Percentiles rank a stretch among this genome's conserved stretches.
Conservation (phyloP, 2,797 vertebrate genomes). For the Malurus splendens region DNA sequence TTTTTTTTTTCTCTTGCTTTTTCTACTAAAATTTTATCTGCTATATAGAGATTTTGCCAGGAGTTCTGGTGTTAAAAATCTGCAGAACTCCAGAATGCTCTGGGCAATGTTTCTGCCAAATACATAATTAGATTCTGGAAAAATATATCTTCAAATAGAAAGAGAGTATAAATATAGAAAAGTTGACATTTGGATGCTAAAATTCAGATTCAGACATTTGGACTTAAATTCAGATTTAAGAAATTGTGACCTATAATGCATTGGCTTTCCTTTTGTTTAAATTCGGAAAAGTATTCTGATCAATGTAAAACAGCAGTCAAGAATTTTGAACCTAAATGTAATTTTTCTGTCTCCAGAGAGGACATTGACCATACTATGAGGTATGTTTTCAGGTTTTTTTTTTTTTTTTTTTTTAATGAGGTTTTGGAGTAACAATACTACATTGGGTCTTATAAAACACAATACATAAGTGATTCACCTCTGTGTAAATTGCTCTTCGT, state of each 20-base stretch:
- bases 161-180: slow-evolving; percentile 10
- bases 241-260: not conserved
- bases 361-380: not conserved
- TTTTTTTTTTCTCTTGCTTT: not conserved
- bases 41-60: not conserved
- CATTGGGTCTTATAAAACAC: not conserved
- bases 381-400: not conserved
- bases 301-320: not conserved
- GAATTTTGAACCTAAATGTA: not conserved
- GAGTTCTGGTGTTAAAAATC: slow-evolving; percentile 29
- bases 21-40: not conserved
- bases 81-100: slow-evolving; percentile 21
- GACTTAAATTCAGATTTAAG: not conserved
- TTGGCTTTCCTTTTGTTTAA: not conserved
- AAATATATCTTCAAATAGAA: slow-evolving; percentile 24
- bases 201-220: not conserved
- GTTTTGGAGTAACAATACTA: not conserved
- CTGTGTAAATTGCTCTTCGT: not conserved
- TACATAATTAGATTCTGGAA: slow-evolving; percentile 13
- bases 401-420: not conserved
- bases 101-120: slow-evolving; percentile 30
- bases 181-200: not conserved
- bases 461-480: not conserved
- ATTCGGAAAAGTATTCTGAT: not conserved
- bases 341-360: not conserved